Conservation (phyloP, 2,888 invertebrate species). For the Scaptomyza flava region DNA sequence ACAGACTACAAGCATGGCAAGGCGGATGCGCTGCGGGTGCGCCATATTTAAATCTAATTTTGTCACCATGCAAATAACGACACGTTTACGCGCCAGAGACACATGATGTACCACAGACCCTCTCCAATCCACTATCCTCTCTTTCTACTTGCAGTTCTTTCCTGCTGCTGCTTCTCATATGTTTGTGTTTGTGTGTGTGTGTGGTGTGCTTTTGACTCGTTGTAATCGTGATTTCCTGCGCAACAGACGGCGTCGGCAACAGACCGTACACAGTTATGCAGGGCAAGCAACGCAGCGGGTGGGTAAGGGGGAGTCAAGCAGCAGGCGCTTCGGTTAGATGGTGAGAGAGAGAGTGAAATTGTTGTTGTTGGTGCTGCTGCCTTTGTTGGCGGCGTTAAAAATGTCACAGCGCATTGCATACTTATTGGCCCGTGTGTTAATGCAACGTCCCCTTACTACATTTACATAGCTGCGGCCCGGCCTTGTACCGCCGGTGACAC, state of each 20-base stretch:
- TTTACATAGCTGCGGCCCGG: slow-evolving; percentile 1
- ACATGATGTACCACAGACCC: slow-evolving; percentile 23
- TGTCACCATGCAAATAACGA: slow-evolving; percentile 69
- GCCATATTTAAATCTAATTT: slow-evolving; percentile 79
- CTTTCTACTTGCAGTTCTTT: slow-evolving; percentile 4
- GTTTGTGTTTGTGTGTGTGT: slow-evolving; percentile 13
- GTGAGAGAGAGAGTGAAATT: slow-evolving; percentile 21
- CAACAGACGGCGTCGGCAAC: slow-evolving; percentile 60
- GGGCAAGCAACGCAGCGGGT: background rate
- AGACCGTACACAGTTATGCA: slow-evolving; percentile 28
- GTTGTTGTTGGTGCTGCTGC: slow-evolving; percentile 49
- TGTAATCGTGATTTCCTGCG: slow-evolving; percentile 78
- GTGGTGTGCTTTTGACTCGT: slow-evolving; percentile 57
- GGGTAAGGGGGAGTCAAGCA: slow-evolving; percentile 13
- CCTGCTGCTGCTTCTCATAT: slow-evolving; percentile 10
- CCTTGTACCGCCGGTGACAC: slow-evolving; percentile 20
- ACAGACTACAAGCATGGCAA: background rate
- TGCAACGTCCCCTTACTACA: slow-evolving; percentile 51
- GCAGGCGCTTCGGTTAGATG: slow-evolving; percentile 47
- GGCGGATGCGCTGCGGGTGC: slow-evolving; percentile 50
- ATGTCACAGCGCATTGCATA: slow-evolving; percentile 81
- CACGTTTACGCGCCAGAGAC: slow-evolving; percentile 59
- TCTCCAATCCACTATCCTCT: background rate
- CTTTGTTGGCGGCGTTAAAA: slow-evolving; percentile 75
- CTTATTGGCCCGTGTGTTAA: slow-evolving; percentile 80